These are phyloP conservation scores for Exaiptasia diaphana DNA, from an alignment of 64 coral and sea anemone species.

Conservation along the genomic window DNA sequence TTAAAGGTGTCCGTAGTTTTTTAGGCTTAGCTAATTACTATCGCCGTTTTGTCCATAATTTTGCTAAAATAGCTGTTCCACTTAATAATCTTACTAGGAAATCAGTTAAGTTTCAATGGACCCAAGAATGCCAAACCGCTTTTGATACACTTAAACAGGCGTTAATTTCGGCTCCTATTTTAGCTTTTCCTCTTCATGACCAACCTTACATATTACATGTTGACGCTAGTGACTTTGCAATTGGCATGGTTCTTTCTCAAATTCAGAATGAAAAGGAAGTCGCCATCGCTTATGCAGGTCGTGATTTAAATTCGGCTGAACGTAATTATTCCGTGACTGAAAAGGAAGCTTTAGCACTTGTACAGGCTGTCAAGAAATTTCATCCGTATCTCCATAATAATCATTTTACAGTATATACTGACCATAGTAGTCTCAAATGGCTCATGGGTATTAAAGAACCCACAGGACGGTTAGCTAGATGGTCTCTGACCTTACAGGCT, in stretches of 20 bases:
- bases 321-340: conserved; percentile 22
- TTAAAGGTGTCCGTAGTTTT: background rate
- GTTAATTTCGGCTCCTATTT: conserved; percentile 31
- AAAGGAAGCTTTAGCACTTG: conserved; percentile 22
- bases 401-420: background rate
- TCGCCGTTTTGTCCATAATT: background rate
- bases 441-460: conserved; percentile 21
- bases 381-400: background rate
- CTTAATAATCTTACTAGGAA: conserved; percentile 5
- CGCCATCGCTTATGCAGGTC: conserved; percentile 4
- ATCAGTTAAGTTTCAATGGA: background rate
- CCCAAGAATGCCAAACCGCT: background rate
- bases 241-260: conserved; percentile 25
- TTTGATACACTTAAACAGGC: conserved; percentile 19
- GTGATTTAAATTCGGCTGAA: conserved; percentile 3
- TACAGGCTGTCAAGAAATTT: no score
- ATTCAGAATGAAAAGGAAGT: background rate
- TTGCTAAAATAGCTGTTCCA: background rate
- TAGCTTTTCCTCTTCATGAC: conserved; percentile 5
- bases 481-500: conserved; percentile 31
- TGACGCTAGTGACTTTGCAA: background rate
- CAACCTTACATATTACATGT: background rate
- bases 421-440: background rate
- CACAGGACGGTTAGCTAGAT: conserved; percentile 41
- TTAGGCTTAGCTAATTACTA: conserved; percentile 15